Evolutionary conservation across 1,140 invertebrate genomes (phyloP), one percentile per base, ranked within the genome.

Genomic region (Ridgeia piscesae): DNA sequence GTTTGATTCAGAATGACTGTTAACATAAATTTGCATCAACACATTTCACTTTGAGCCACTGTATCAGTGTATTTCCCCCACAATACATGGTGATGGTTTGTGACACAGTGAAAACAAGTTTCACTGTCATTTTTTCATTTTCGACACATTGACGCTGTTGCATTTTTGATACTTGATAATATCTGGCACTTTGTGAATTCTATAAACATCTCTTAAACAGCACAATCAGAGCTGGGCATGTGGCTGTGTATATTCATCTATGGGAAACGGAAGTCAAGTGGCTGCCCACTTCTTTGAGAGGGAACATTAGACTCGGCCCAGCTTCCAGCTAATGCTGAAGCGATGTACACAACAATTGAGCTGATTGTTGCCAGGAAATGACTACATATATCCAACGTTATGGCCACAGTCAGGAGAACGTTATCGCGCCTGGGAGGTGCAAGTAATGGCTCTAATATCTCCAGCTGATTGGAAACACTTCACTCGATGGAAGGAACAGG

Each of bases 251-350:
- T 0, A 77, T 77, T 4, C 27, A 21, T 77, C 2, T 31, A 6
- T 21, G 17, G 58, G 58, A 77, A 77, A 21, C 2, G 27, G 4
- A 77, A 77, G 58, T 21, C 58, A 77, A 77, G 58, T 2, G 17
- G 58, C 42, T 2, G 58, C 11, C 11, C 58, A 31, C 58, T 31
- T 6, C 27, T 77, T 31, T 21, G 27, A 77, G 58, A 77, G 96
- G 90, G 97, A 97, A 95, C 94, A 95, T 95, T 95, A 96, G 94
- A 93, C 27, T 31, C 33, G 35, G 42, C 58, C 58, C 17, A 92
- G 17, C 17, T 92, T 50, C 48, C 27, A 27, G 31, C 35, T 35
- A 35, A 89, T 33, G 34, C 27, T 27, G 35, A 91, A 50, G 21
- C 42, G 48, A 33, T 92, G 34, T 91, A 91, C 35, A 88, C 93